Base-by-base conservation (phyloP, 1,140 invertebrate species). In the Chionoecetes opilio region DNA sequence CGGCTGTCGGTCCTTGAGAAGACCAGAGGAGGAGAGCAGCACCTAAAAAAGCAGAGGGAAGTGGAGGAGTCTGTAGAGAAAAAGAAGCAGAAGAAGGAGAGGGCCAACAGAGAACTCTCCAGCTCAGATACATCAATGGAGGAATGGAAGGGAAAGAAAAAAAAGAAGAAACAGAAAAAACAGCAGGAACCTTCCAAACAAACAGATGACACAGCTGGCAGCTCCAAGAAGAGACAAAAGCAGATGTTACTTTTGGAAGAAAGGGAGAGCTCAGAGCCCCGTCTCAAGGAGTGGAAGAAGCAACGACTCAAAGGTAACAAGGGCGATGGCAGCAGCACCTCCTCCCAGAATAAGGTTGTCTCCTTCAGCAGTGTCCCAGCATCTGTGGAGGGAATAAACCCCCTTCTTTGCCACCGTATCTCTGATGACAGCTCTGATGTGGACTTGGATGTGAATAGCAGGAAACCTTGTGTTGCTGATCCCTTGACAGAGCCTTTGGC, bases 261-360 rank as follows among this genome's bases (percentile, higher is more conserved):
- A 14, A 8, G 41, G 41, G 14, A 46, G 41, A 8, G 5, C 41
- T 14, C 41, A 46, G 41, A 75, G 63, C 63, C 63, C n/a, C 63
- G n/a, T 21, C 63, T 75, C 21, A n/a, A n/a, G 6, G 63, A 75
- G 21, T n/a, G 63, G 63, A 75, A 75, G 21, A 75, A 75, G 21
- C 63, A n/a, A 8, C 21, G n/a, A 21, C 63, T 75, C 63, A 75
- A 75, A n/a, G 63, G n/a, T 26, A 26, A 75, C 63, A 75, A 75
- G 63, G 63, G 63, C n/a, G 63, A 26, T n/a, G 63, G n/a, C n/a
- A 75, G 63, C 63, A n/a, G 21, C 21, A n/a, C 63, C 26, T 75
- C 63, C 63, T 93, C 92, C 17, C 82, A 93, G 92, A 84, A 86
- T 11, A 93, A 93, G 38, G 92, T 53, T 32, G 92, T 86, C 11